Percentiles rank a stretch among this genome's conserved stretches.
phyloP scores from a whole-genome alignment of 2,113 vertebrate species.

The Pachypanchax playfairii region DNA sequence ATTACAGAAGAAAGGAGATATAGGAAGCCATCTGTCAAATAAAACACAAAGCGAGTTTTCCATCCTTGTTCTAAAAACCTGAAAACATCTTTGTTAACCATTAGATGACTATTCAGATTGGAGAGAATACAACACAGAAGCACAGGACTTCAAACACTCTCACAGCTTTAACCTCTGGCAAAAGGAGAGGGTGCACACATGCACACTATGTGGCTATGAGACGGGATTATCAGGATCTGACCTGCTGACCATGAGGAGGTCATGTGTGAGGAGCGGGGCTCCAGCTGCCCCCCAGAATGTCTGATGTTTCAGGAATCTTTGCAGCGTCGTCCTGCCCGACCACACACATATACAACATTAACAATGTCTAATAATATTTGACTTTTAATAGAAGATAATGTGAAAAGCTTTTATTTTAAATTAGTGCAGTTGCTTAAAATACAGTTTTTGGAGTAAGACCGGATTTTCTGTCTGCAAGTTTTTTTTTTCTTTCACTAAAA shows the following conservation, averaged over 20 bases:
- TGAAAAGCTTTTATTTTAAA: neutral
- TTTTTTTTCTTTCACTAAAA: too few species aligned
- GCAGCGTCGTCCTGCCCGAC: constrained; percentile 28
- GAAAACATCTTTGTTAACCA: constrained; percentile 7
- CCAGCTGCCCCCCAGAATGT: constrained; percentile 58
- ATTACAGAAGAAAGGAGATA: constrained; percentile 24
- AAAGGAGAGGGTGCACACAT: constrained; percentile 33
- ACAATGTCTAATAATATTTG: neutral
- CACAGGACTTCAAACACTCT: constrained; percentile 8
- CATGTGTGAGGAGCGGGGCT: constrained; percentile 58
- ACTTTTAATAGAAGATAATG: neutral
- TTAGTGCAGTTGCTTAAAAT: neutral
- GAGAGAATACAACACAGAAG: constrained; percentile 3
- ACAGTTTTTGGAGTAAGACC: too few species aligned
- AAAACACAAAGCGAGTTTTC: constrained; percentile 21
- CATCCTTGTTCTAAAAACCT: constrained; percentile 10
- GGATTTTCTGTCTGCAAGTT: too few species aligned
- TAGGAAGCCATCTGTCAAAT: constrained; percentile 29
- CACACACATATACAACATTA: constrained; percentile 28
- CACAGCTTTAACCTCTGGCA: constrained; percentile 24
- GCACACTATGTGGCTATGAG: constrained; percentile 45
- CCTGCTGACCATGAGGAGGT: constrained; percentile 62
- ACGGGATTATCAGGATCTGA: constrained; percentile 73
- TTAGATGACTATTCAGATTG: constrained; percentile 1
- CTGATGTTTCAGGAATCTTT: constrained; percentile 67